Conservation (phyloP, 2,888 invertebrate genomes). For the Hemithea aestivaria region DNA sequence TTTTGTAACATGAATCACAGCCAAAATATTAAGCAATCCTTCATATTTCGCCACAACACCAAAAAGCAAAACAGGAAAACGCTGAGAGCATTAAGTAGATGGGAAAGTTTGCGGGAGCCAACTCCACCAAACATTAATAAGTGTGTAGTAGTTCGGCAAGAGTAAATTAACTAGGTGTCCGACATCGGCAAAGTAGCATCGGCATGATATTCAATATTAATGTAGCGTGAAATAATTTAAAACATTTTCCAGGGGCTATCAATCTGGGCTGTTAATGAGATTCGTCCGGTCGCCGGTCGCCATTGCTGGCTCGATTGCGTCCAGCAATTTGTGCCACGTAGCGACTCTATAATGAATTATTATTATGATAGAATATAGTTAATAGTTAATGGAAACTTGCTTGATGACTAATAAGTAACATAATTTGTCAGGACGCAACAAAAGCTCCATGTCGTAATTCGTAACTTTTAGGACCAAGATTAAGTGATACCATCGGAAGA, state of each 20-base stretch:
- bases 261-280: slow-evolving; percentile 72
- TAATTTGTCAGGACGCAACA: slow-evolving; percentile 24
- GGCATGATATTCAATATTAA: slow-evolving; percentile 65
- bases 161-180: slow-evolving; percentile 33
- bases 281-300: slow-evolving; percentile 51
- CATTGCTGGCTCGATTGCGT: slow-evolving; percentile 44
- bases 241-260: slow-evolving; percentile 69
- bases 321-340: slow-evolving; percentile 67
- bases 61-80: slow-evolving; percentile 10
- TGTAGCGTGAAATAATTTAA: slow-evolving; percentile 70
- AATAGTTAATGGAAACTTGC: too few relatives aligned
- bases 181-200: slow-evolving; percentile 28
- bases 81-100: slow-evolving; percentile 9
- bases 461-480: too few relatives aligned
- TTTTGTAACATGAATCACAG: too few relatives aligned
- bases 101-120: slow-evolving; percentile 12
- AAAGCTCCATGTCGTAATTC: slow-evolving; percentile 29
- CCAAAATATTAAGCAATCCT: slow-evolving; percentile 1
- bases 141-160: slow-evolving; percentile 7
- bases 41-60: slow-evolving; percentile 1
- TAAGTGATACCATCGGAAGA: too few relatives aligned
- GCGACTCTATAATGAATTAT: slow-evolving; percentile 61
- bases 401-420: slow-evolving; percentile 6
- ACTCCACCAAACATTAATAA: slow-evolving; percentile 7
- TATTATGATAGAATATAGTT: too few relatives aligned